These are phyloP conservation scores for Drosophila cardini DNA, from an alignment of 1,140 invertebrate genomes.

Conservation along the genomic window DNA sequence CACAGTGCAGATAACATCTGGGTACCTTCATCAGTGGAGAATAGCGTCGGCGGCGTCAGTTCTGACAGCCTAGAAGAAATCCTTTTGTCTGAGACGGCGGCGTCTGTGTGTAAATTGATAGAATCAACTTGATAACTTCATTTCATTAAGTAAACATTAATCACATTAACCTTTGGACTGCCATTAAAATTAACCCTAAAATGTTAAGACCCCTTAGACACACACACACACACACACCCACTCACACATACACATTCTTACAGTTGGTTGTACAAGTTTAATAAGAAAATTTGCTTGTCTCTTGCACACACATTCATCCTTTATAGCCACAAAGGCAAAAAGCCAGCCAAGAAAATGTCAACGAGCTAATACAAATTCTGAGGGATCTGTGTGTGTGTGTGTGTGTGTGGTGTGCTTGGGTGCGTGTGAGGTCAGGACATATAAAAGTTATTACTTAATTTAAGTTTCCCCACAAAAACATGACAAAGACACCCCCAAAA, in stretches of 20 bases:
- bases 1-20: constrained; percentile 31
- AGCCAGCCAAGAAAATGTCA: constrained; percentile 72
- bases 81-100: constrained; percentile 60
- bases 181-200: constrained; percentile 76
- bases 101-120: constrained; percentile 76
- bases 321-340: constrained; percentile 70
- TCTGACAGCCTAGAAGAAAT: constrained; percentile 60
- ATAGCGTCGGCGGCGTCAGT: constrained; percentile 45
- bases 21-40: constrained; percentile 71
- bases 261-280: constrained; percentile 61
- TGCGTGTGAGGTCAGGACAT: constrained; percentile 71
- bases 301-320: constrained; percentile 54
- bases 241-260: constrained; percentile 6
- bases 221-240: constrained; percentile 1
- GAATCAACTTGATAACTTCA: constrained; percentile 83
- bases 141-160: constrained; percentile 84
- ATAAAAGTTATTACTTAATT: constrained; percentile 83
- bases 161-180: constrained; percentile 79
- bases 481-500: constrained; percentile 34
- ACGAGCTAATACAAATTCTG: constrained; percentile 62
- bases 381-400: constrained; percentile 15
- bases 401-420: constrained; percentile 36
- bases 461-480: constrained; percentile 55
- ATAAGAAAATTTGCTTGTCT: constrained; percentile 70
- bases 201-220: constrained; percentile 3